These are phyloP conservation scores for Salarias fasciatus DNA, from an alignment of 2,797 vertebrate genomes.

Conservation along the genomic window DNA sequence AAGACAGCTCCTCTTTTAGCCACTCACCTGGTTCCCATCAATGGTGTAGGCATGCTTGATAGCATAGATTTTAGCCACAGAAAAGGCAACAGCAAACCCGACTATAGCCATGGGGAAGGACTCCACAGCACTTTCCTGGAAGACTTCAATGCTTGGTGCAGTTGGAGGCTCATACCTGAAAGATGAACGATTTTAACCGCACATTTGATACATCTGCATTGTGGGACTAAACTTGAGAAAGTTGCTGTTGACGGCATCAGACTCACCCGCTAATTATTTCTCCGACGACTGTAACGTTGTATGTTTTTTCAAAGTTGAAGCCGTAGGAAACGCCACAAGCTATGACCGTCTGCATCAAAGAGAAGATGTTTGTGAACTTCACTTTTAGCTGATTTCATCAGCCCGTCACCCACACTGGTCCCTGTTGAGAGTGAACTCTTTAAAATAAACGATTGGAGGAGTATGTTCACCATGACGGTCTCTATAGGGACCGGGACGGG, in stretches of 20 bases:
- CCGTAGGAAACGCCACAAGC: slow-evolving; percentile 88
- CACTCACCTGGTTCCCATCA: slow-evolving; percentile 91
- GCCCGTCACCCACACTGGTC: no score
- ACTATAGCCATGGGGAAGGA: slow-evolving; percentile 89
- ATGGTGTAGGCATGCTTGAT: slow-evolving; percentile 91
- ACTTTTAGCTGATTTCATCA: no score
- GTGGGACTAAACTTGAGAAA: neutral
- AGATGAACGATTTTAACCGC: slow-evolving; percentile 20
- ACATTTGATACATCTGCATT: neutral
- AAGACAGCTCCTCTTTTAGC: neutral
- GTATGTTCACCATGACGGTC: slow-evolving; percentile 86
- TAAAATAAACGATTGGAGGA: no score
- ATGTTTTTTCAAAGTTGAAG: slow-evolving; percentile 81
- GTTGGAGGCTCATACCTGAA: slow-evolving; percentile 86
- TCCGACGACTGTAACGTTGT: slow-evolving; percentile 83
- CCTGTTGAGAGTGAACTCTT: no score
- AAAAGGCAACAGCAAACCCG: slow-evolving; percentile 91
- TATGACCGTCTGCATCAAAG: slow-evolving; percentile 85
- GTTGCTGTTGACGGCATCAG: neutral
- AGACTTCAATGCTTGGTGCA: slow-evolving; percentile 73
- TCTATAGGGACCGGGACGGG: slow-evolving; percentile 93
- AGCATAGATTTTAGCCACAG: slow-evolving; percentile 93
- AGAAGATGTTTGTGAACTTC: no score
- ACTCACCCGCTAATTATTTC: slow-evolving; percentile 87
- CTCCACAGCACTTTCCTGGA: slow-evolving; percentile 81